Conservation (phyloP, 2,797 vertebrate species). For the Natrix natrix region DNA sequence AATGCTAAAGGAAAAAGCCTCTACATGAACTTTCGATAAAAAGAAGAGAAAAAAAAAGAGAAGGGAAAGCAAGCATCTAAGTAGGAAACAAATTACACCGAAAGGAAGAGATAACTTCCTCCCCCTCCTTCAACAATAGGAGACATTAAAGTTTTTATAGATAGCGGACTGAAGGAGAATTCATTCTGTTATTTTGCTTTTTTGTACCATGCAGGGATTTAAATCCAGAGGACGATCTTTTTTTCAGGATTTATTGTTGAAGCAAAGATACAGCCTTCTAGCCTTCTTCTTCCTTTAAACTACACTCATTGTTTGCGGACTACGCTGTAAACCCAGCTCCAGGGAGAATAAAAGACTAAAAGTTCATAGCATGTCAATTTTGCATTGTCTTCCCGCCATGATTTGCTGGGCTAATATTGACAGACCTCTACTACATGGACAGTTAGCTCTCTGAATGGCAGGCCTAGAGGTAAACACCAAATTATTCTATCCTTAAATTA, state of each 20-base stretch:
- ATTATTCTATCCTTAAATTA: slow-evolving; percentile 9
- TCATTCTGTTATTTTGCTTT: neutral
- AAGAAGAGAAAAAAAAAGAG: neutral
- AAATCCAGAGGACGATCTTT: neutral
- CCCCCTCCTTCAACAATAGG: neutral
- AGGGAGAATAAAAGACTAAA: neutral
- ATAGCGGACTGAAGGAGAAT: neutral
- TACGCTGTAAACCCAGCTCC: neutral
- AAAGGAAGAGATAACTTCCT: neutral
- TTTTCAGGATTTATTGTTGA: neutral
- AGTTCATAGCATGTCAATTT: neutral
- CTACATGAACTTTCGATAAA: neutral
- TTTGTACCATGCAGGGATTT: neutral
- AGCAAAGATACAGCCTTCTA: neutral
- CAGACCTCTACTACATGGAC: neutral
- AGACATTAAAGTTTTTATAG: neutral
- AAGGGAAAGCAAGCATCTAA: neutral
- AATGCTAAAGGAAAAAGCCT: neutral
- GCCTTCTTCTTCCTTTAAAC: slow-evolving; percentile 6
- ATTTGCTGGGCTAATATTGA: neutral
- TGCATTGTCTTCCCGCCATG: neutral
- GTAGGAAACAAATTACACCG: neutral
- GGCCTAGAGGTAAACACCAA: slow-evolving; percentile 12
- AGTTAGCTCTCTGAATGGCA: neutral
- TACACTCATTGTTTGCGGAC: neutral